Percentiles rank a stretch among this genome's conserved stretches.
phyloP scores from a whole-genome alignment of 2,888 invertebrate genomes.

The Melikaiella ostensackeni region DNA sequence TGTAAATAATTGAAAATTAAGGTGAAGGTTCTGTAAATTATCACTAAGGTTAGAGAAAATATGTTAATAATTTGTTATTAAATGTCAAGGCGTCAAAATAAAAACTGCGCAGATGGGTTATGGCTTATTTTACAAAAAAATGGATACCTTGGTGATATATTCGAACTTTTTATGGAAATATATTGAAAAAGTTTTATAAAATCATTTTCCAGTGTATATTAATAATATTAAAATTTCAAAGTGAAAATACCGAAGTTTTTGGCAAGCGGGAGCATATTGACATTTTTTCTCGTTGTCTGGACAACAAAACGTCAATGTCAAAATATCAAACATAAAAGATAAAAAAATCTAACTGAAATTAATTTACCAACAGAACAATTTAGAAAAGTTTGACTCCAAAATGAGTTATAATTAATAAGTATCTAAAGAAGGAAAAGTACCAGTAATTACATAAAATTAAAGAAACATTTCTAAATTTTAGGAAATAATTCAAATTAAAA shows the following conservation, averaged over 20 bases:
- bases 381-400: no score
- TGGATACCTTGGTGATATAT: background rate
- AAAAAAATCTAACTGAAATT: background rate
- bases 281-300: conserved; percentile 6
- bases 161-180: background rate
- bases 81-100: background rate
- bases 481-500: no score
- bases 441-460: no score
- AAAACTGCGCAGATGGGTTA: background rate
- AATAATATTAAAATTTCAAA: background rate
- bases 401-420: no score
- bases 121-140: background rate
- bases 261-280: background rate
- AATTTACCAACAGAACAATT: no score
- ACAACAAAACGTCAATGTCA: background rate
- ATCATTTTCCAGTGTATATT: background rate
- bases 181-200: background rate
- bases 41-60: no score
- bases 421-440: no score
- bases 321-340: background rate
- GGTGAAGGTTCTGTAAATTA: no score
- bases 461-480: no score
- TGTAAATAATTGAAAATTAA: no score
- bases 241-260: background rate
- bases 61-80: background rate